These are phyloP conservation scores for Osmoderma eremita DNA, from an alignment of 2,888 invertebrate species.

Conservation along the genomic window DNA sequence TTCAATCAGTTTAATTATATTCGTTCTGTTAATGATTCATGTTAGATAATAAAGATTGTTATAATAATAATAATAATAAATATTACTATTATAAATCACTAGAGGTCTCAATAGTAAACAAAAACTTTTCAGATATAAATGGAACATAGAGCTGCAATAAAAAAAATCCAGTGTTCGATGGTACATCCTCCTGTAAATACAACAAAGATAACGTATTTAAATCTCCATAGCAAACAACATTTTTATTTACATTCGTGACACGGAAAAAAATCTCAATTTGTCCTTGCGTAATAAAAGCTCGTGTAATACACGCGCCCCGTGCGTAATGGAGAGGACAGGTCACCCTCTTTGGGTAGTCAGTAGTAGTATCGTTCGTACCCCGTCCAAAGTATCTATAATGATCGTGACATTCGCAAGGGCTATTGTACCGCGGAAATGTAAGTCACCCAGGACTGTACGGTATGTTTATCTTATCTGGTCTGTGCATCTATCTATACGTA, in stretches of 20 bases:
- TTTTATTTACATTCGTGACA: constrained; percentile 28
- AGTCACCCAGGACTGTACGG: constrained; percentile 51
- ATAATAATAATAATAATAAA: no score
- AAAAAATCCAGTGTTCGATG: no score
- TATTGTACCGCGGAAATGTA: constrained; percentile 45
- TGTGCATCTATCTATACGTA: constrained; percentile 47
- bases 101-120: no score
- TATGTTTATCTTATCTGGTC: constrained; percentile 62
- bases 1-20: no score
- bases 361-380: constrained; percentile 31
- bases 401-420: constrained; percentile 48
- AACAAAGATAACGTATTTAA: constrained; percentile 14
- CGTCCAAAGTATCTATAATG: constrained; percentile 27
- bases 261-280: constrained; percentile 24
- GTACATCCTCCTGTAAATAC: not conserved
- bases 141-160: no score
- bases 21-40: no score
- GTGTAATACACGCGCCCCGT: constrained; percentile 14
- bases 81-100: no score
- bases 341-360: constrained; percentile 2
- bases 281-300: constrained; percentile 18
- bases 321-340: constrained; percentile 9
- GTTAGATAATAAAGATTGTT: no score
- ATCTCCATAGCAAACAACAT: constrained; percentile 20
- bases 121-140: no score